A percentile compares a stretch with the other conserved stretches of the same genome.
Conservation (phyloP, 2,797 vertebrate genomes). For the Gallinago solitaria region DNA sequence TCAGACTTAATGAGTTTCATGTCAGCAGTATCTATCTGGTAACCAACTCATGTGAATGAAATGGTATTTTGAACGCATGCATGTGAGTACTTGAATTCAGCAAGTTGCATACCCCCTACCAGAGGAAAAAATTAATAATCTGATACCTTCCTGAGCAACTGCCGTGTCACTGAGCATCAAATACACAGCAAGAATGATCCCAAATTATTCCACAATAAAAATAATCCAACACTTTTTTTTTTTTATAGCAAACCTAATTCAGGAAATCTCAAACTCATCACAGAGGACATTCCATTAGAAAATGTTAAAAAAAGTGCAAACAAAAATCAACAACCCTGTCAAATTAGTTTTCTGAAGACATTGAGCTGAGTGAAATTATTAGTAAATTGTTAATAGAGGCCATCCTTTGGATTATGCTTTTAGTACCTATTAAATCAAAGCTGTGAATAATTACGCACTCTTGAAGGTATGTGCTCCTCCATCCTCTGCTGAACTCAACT, state of each 20-base stretch:
- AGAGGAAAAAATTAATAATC: not conserved
- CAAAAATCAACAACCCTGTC: not conserved
- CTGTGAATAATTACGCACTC: not conserved
- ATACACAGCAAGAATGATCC: fast-evolving
- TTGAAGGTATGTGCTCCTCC: not conserved
- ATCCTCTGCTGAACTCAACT: not conserved
- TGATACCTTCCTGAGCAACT: not conserved
- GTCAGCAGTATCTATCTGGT: not conserved
- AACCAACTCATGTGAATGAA: not conserved
- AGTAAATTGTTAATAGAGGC: conserved; percentile 43
- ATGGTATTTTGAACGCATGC: not conserved
- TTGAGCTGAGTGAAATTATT: not conserved
- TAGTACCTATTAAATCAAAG: conserved; percentile 41
- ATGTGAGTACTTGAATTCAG: not conserved
- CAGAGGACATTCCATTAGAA: not conserved
- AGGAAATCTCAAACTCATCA: not conserved
- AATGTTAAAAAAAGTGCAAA: not conserved
- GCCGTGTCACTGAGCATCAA: not conserved
- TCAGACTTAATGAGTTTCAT: not conserved
- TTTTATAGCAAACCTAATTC: not conserved
- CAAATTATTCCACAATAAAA: not conserved
- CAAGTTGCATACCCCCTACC: not conserved
- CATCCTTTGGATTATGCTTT: conserved; percentile 17
- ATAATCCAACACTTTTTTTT: not conserved
- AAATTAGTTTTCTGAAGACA: conserved; percentile 42